Evolutionary conservation across 2,797 vertebrate species (phyloP), one percentile per base, ranked within the genome.

Genomic region (Danionella dracula): DNA sequence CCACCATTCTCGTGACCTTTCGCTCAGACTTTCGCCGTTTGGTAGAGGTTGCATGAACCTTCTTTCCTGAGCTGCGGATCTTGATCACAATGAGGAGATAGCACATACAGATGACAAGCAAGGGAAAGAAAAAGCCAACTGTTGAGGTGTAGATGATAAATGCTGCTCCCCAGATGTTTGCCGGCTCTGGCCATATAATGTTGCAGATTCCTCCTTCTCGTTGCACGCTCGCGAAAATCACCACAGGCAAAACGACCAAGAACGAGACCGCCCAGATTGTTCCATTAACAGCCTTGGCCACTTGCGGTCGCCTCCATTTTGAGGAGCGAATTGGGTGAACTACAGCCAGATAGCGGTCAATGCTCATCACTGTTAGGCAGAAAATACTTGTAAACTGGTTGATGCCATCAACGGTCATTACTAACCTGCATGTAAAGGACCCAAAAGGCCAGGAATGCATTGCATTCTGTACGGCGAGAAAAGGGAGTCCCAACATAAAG

Each of bases 361-460:
- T 89, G 65, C 94, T 98, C 96, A 99, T 98, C 70, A 98, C 91
- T 0, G 93, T 99, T 78, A 99, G 88, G 79, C 95, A 99, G 81
- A 99, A 98, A 79, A 96, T 93, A 79, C 95, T 97, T 71, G 96
- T 98, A 88, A 99, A 99, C 71, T 98, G 95, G 82, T 98, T 98
- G 80, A 99, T 90, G 34, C 93, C 93, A 0, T 99, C 97, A 1
- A 96, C 88, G 0, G 97, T 94, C 89, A 95, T 93, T 35, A 99
- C 93, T 74, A 99, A 80, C 0, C 95, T 87, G 76, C 96, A 99
- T 55, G 96, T 90, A 65, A 94, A 89, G 5, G 92, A 86, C 6
- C 97, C 97, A 0, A 99, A 99, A 1, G 97, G 95, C 95, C 96
- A 99, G 0, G 89, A 90, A 76, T 92, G 93, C 35, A 97, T 85